These are phyloP conservation scores for Xestia c-nigrum DNA, from an alignment of 2,888 invertebrate genomes.

Conservation along the genomic window DNA sequence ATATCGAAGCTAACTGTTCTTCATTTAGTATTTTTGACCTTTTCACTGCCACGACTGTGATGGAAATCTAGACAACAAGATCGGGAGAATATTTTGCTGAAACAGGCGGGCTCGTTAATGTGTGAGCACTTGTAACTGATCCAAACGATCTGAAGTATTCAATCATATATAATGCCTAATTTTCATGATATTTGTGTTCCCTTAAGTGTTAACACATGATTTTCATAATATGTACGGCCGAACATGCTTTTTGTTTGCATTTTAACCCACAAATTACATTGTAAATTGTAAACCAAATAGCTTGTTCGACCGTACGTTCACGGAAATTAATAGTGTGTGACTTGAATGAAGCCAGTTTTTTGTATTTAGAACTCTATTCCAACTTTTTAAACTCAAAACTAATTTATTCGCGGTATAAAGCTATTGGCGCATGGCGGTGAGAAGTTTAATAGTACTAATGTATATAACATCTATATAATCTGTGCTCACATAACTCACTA, in stretches of 20 bases:
- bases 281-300: too few relatives aligned
- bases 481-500: conserved; percentile 31
- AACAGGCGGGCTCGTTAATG: too few relatives aligned
- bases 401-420: background rate
- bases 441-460: conserved; percentile 22
- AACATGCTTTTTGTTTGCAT: too few relatives aligned
- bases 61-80: background rate
- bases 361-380: background rate
- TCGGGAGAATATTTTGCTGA: background rate
- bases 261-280: too few relatives aligned
- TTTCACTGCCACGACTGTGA: background rate
- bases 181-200: background rate
- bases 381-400: background rate
- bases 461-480: conserved; percentile 7
- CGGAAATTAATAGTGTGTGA: background rate
- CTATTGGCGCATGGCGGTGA: conserved; percentile 15
- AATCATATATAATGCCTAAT: background rate
- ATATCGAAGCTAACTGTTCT: conserved; percentile 20
- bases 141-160: background rate
- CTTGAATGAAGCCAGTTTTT: background rate
- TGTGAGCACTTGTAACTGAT: background rate
- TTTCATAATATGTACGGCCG: too few relatives aligned
- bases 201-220: background rate
- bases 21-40: background rate
- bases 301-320: too few relatives aligned